Percentiles rank a stretch among this genome's conserved stretches.
These are phyloP conservation scores for Lagria hirta DNA, from an alignment of 2,888 invertebrate species.

Conservation along the genomic window DNA sequence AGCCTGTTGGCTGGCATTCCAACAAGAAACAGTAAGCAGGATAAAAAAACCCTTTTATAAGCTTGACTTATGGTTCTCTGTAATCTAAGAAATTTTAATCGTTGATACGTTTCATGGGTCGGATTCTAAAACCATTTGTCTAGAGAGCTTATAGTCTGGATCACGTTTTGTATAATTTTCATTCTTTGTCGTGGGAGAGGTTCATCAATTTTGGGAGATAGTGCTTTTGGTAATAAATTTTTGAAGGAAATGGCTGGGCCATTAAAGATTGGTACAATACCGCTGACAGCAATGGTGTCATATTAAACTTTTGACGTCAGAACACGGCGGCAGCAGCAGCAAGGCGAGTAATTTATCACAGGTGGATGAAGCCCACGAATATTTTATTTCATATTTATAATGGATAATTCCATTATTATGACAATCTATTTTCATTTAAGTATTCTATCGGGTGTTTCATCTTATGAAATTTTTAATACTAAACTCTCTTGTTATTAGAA, in stretches of 20 bases:
- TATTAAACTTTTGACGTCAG: constrained; percentile 12
- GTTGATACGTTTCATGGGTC: constrained; percentile 10
- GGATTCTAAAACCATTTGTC: constrained; percentile 13
- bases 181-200: constrained; percentile 3
- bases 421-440: too few relatives aligned
- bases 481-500: too few relatives aligned
- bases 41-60: constrained; percentile 14
- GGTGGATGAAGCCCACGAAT: too few relatives aligned
- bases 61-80: constrained; percentile 19
- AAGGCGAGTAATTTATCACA: constrained; percentile 6
- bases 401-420: too few relatives aligned
- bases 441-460: too few relatives aligned
- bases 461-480: too few relatives aligned
- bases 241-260: constrained; percentile 4
- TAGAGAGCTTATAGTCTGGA: not conserved
- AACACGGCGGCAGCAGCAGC: constrained; percentile 6
- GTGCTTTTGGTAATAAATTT: constrained; percentile 18
- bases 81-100: constrained; percentile 19
- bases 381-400: too few relatives aligned
- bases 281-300: constrained; percentile 15
- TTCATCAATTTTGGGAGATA: constrained; percentile 12
- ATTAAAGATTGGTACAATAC: constrained; percentile 4
- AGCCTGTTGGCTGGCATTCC: constrained; percentile 5
- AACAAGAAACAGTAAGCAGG: constrained; percentile 5
- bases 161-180: constrained; percentile 3